Evolutionary conservation across 2,888 invertebrate genomes (phyloP).

Genomic region (Hecatera dysodea): DNA sequence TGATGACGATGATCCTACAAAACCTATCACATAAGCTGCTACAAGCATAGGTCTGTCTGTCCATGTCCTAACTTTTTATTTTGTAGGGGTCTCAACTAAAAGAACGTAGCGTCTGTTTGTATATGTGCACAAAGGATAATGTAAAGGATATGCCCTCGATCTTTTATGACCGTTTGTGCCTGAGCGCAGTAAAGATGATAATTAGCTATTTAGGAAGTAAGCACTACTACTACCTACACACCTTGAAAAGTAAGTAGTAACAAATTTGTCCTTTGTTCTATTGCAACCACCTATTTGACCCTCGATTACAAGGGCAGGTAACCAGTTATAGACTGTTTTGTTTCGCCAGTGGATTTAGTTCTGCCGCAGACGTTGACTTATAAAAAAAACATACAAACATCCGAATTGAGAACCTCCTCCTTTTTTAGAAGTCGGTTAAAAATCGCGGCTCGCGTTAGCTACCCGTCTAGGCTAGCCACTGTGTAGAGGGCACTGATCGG

Average conservation of each 20-base stretch:
- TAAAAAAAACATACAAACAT: too few species aligned
- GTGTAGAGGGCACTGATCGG: background rate
- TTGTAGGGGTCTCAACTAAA: too few species aligned
- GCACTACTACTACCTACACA: too few species aligned
- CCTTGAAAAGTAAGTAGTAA: background rate
- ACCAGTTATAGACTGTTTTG: background rate
- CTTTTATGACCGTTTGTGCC: background rate
- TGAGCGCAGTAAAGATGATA: background rate
- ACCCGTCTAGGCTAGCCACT: background rate
- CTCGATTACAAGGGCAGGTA: background rate
- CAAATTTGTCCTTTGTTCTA: background rate
- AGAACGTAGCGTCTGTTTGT: too few species aligned
- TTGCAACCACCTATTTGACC: background rate
- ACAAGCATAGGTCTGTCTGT: too few species aligned
- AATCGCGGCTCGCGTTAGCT: background rate
- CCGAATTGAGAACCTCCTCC: too few species aligned
- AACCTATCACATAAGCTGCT: too few species aligned
- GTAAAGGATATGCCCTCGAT: background rate
- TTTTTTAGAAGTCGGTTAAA: too few species aligned
- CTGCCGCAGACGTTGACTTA: background rate
- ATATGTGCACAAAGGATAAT: too few species aligned
- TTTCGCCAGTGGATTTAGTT: conserved; percentile 1
- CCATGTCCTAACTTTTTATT: too few species aligned
- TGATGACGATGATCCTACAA: too few species aligned
- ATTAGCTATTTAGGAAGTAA: background rate